These are phyloP conservation scores for Plotosus lineatus DNA, from an alignment of 2,113 vertebrate genomes.

Conservation along the genomic window DNA sequence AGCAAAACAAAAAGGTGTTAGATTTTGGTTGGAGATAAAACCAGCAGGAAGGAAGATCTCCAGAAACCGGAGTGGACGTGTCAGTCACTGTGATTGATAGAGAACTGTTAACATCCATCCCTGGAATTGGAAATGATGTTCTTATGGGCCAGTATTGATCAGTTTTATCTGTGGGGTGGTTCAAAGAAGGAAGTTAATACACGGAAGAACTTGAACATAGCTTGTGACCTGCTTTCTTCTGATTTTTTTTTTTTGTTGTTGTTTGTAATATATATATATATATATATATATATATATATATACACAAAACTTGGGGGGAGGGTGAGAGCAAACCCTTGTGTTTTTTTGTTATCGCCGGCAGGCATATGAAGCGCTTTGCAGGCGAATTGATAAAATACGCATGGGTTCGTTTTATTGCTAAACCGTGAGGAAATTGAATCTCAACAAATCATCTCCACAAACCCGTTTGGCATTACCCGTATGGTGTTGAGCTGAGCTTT, in stretches of 20 bases:
- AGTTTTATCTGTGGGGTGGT: not conserved
- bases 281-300: too few relatives aligned
- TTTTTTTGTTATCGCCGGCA: not conserved
- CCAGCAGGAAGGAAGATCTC: too few relatives aligned
- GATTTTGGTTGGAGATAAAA: too few relatives aligned
- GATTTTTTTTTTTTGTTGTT: not conserved
- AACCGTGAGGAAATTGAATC: constrained; percentile 20
- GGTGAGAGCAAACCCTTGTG: not conserved
- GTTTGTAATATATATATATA: too few relatives aligned
- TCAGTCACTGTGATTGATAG: too few relatives aligned
- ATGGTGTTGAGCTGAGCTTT: constrained; percentile 24
- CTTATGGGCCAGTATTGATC: not conserved
- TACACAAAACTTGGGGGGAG: too few relatives aligned
- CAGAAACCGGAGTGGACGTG: too few relatives aligned
- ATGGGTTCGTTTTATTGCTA: constrained; percentile 34
- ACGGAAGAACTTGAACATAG: not conserved
- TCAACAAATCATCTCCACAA: constrained; percentile 42
- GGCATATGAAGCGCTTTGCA: not conserved
- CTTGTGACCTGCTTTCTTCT: too few relatives aligned
- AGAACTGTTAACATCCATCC: too few relatives aligned
- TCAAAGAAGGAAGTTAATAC: not conserved
- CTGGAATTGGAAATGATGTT: too few relatives aligned
- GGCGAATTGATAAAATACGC: constrained; percentile 13
- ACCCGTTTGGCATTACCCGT: constrained; percentile 10
- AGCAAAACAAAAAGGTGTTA: too few relatives aligned